Base-by-base conservation (phyloP, 2,797 vertebrate species). In the Eutrigla gurnardus region DNA sequence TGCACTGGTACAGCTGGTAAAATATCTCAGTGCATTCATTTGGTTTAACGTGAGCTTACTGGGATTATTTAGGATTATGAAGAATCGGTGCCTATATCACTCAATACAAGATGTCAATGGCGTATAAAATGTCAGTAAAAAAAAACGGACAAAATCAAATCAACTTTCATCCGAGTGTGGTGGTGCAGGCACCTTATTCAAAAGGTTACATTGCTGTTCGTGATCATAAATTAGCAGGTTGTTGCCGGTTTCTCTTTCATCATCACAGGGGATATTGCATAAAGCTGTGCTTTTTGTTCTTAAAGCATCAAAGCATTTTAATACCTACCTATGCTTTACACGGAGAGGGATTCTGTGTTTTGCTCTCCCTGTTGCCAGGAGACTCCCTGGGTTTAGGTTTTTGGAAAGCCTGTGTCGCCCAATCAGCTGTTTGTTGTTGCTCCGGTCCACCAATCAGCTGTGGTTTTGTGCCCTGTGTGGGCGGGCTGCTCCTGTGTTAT, bases 331-430 rank as follows among this genome's bases (percentile, higher is more conserved):
- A 7, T 80, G 73, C 62, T 67, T 78, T 73, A 71, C 63, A 73
- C 33, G 10, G 55, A 71, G 67, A 78, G 35, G 54, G 70, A 81
- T 73, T 75, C 70, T 73, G 77, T 91, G 81, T 85, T 88, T 83
- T 88, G 70, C 84, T 90, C 78, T 43, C 59, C 4, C 86, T 93
- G 93, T 94, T 94, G 93, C 93, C 90, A 89, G 91, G 93, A 90
- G 78, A 91, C 82, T 82, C 79, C 58, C 72, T 0, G 55, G 82
- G 72, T 91, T 88, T 90, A 45, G 68, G 76, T 83, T 90, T 43
- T 86, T 85, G 70, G 89, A 90, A 88, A 84, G 75, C 67, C 42
- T 10, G 63, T 52, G 37, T 43, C 55, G 65, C 74, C 90, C 90
- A 93, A 93, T 93, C 78, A 57, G 84, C 73, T 77, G 82, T 83